These are phyloP conservation scores for Neolamprologus sp. DNA, from an alignment of 2,113 vertebrate genomes.

Conservation along the genomic window DNA sequence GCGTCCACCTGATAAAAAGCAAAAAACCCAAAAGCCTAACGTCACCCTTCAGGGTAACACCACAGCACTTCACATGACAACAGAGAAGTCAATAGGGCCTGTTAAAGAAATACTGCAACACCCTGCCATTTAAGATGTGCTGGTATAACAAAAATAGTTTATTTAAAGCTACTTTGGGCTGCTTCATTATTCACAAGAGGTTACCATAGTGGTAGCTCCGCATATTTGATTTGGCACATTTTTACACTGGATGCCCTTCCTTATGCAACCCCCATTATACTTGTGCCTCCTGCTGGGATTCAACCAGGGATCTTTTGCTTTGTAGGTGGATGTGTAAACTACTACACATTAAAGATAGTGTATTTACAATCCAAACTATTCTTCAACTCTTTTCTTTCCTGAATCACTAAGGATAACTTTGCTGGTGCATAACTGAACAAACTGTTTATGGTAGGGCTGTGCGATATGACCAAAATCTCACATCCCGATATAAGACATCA, in stretches of 20 bases:
- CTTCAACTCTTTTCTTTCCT: neutral
- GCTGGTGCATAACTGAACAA: neutral
- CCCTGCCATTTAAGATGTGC: neutral
- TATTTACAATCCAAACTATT: neutral
- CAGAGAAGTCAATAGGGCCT: neutral
- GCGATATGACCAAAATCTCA: neutral
- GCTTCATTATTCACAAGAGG: neutral
- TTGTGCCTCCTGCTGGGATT: neutral
- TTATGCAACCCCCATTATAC: neutral
- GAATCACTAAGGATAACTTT: conserved; percentile 1
- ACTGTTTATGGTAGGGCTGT: neutral
- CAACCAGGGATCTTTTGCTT: neutral
- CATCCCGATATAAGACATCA: neutral
- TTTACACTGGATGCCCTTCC: neutral
- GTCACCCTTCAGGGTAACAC: neutral
- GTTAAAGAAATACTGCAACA: neutral
- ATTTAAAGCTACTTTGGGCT: neutral
- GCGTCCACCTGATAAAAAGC: neutral
- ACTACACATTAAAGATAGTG: neutral
- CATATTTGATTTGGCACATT: neutral
- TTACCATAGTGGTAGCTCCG: neutral
- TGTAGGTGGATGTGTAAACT: neutral
- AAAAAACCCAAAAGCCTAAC: neutral
- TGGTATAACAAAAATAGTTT: neutral
- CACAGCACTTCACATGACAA: neutral